Percentiles rank a stretch among this genome's conserved stretches.
phyloP scores from a whole-genome alignment of 2,113 vertebrate species.

The Petrocephalus microphthalmus region DNA sequence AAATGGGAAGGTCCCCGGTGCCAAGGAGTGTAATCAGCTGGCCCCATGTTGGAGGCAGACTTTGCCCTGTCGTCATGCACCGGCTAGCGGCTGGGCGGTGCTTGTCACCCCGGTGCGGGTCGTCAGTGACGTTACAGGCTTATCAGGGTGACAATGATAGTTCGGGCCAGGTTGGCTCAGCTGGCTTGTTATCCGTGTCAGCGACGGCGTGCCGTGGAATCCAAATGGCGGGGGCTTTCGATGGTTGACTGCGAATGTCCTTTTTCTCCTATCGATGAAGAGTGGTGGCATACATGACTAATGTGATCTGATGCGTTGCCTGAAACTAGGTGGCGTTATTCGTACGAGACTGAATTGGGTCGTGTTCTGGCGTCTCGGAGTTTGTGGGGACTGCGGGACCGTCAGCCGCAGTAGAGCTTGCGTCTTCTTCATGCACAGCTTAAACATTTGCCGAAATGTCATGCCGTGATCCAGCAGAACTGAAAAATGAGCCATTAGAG shows the following conservation, averaged over 20 bases:
- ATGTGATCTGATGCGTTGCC: neutral
- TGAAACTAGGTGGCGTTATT: neutral
- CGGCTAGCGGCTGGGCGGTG: neutral
- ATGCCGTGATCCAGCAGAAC: neutral
- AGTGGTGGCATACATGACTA: neutral
- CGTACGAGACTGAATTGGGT: neutral
- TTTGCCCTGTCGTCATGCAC: slow-evolving; percentile 44
- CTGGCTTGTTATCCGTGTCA: neutral
- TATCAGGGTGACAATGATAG: neutral
- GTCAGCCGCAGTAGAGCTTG: neutral
- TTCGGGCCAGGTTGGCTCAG: neutral
- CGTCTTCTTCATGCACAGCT: neutral
- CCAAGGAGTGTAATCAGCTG: neutral
- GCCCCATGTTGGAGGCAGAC: slow-evolving; percentile 56
- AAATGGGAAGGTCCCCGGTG: neutral
- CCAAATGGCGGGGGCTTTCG: neutral
- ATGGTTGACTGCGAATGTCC: neutral
- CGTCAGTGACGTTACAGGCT: neutral
- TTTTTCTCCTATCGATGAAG: neutral
- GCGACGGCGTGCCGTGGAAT: neutral
- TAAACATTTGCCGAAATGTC: neutral
- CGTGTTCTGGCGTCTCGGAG: neutral
- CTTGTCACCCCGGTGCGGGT: neutral
- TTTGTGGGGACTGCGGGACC: neutral
- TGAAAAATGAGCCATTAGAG: neutral